A percentile compares a stretch with the other conserved stretches of the same genome.
These are phyloP conservation scores for Halcyon leucocephala DNA, from an alignment of 2,797 vertebrate genomes.

Conservation along the genomic window DNA sequence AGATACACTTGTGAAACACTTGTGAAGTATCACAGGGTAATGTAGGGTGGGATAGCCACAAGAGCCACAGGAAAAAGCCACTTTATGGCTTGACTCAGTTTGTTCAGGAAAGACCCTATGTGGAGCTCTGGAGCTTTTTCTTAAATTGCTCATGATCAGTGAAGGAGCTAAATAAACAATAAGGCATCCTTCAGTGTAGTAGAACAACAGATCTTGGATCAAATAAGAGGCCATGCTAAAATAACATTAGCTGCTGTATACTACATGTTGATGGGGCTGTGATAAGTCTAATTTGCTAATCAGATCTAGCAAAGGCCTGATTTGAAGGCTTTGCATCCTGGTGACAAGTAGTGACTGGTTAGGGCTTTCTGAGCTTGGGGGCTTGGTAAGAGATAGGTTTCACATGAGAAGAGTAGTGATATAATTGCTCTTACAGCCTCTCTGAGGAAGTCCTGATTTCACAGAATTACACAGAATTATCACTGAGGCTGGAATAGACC, in stretches of 20 bases:
- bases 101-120: not conserved
- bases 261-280: not conserved
- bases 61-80: not conserved
- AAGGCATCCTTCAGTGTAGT: not conserved
- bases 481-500: too few relatives aligned
- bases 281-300: not conserved
- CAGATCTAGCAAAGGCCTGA: not conserved
- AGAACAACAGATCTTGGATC: not conserved
- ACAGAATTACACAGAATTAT: too few relatives aligned
- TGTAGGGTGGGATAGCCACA: not conserved
- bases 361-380: not conserved
- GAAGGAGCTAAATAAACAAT: not conserved
- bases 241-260: not conserved
- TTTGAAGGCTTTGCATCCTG: not conserved
- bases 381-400: not conserved
- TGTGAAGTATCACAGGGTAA: not conserved
- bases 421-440: not conserved
- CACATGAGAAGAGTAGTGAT: not conserved
- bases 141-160: not conserved
- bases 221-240: not conserved
- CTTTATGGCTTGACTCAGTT: not conserved
- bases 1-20: not conserved
- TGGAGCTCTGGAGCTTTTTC: not conserved
- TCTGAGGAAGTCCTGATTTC: not conserved
- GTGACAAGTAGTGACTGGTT: not conserved